Evolutionary conservation across 1,140 invertebrate species (phyloP).

Genomic region (Danaus plexippus): DNA sequence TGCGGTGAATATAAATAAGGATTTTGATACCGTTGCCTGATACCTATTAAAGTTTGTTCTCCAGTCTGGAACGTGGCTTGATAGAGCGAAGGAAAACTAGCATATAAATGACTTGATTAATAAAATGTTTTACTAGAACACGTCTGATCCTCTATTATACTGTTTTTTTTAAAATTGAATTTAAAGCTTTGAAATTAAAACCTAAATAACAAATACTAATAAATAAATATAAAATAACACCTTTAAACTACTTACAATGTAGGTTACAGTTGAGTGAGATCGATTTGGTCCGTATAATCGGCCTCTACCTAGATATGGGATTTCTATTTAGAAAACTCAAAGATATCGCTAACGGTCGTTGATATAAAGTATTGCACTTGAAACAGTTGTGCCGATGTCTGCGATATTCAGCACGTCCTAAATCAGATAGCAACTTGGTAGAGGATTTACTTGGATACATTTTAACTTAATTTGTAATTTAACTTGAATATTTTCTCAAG

Average conservation of each 20-base stretch:
- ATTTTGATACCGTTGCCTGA: conserved; percentile 12
- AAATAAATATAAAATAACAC: too few species aligned
- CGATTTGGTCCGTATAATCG: conserved; percentile 16
- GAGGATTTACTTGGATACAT: too few species aligned
- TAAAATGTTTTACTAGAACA: too few species aligned
- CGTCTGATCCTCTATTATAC: background rate
- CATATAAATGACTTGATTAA: conserved; percentile 1
- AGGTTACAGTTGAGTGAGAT: conserved; percentile 5
- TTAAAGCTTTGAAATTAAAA: background rate
- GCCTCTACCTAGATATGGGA: conserved; percentile 14
- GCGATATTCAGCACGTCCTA: too few species aligned
- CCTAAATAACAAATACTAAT: background rate
- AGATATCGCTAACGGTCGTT: conserved; percentile 8
- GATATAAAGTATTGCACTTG: too few species aligned
- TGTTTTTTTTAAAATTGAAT: conserved; percentile 4
- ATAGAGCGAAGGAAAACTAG: background rate
- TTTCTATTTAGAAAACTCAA: conserved; percentile 16
- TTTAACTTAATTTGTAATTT: too few species aligned
- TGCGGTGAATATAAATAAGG: conserved; percentile 6
- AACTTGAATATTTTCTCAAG: too few species aligned
- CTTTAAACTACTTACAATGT: background rate
- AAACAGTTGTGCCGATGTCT: too few species aligned
- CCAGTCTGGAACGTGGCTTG: conserved; percentile 11
- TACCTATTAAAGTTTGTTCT: conserved; percentile 17
- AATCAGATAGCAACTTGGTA: too few species aligned